These are phyloP conservation scores for Acridotheres tristis DNA, from an alignment of 2,797 vertebrate genomes.

Conservation along the genomic window DNA sequence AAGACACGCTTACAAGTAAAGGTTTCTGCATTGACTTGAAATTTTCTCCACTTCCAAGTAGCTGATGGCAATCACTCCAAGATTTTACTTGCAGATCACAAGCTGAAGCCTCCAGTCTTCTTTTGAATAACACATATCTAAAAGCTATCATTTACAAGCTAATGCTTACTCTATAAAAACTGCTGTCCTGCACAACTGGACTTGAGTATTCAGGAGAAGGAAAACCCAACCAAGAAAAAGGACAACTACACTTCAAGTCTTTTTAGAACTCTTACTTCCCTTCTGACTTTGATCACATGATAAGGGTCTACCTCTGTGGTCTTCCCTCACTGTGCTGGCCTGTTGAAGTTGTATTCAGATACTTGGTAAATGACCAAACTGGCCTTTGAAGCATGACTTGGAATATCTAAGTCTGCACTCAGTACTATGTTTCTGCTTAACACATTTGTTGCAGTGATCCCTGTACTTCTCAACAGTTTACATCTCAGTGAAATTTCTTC, in stretches of 20 bases:
- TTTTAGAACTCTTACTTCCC: neutral
- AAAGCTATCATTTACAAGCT: neutral
- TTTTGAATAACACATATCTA: neutral
- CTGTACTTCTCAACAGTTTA: neutral
- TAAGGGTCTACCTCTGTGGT: neutral
- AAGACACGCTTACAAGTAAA: neutral
- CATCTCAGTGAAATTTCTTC: neutral
- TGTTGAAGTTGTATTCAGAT: neutral
- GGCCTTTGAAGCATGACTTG: neutral
- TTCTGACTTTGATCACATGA: neutral
- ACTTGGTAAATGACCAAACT: neutral
- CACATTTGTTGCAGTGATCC: neutral
- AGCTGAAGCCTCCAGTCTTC: neutral
- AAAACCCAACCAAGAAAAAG: neutral
- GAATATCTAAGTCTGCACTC: neutral
- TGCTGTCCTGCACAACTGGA: neutral
- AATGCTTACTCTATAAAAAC: neutral
- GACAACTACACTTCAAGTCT: neutral
- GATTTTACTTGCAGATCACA: neutral
- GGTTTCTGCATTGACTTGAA: neutral
- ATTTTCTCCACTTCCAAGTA: neutral
- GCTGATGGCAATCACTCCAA: fast-evolving
- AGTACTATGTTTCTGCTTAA: neutral
- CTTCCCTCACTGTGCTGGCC: neutral
- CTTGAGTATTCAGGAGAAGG: neutral